Base-by-base conservation (phyloP, 1,140 invertebrate genomes). In the Plectrocnemia conspersa region DNA sequence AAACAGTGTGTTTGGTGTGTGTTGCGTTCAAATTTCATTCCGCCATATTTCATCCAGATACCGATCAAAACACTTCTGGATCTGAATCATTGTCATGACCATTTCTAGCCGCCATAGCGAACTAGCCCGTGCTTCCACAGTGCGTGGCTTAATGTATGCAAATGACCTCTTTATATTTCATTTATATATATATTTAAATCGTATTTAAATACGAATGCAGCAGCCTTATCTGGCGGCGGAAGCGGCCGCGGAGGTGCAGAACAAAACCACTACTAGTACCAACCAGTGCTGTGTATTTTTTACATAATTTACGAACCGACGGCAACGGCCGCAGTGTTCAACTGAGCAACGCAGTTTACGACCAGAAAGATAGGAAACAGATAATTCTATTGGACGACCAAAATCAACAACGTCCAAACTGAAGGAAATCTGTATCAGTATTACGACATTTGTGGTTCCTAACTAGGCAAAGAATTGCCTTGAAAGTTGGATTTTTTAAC, bases 241-340 rank as follows among this genome's bases (percentile, higher is more conserved):
- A 38, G 13, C 13, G 35, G 35, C 4, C 35, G 18, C 18, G 18
- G 7, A 7, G 6, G 35, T 38, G 13, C 10, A 38, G 18, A 38
- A 29, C 7, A 29, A 29, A 29, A 29, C 7, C 7, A 29, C n/a
- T n/a, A n/a, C n/a, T n/a, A n/a, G n/a, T n/a, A 38, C 35, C 11
- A 38, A 38, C 11, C 35, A 38, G 35, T 38, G 6, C n/a, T 29
- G 6, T 29, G n/a, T n/a, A 16, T 13, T 38, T 38, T 38, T 38
- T 38, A 38, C 35, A 38, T 38, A 38, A 38, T 38, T 38, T 38
- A 38, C 35, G 35, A 38, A 38, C 35, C 35, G 35, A 38, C 5
- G 6, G 10, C 35, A 10, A 16, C 15, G 11, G 35, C 35, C 35
- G n/a, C 27, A 29, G 6, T n/a, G 27, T 29, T 29, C 27, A 16